Conservation (phyloP, 2,888 invertebrate species). For the Tridacna gigas region DNA sequence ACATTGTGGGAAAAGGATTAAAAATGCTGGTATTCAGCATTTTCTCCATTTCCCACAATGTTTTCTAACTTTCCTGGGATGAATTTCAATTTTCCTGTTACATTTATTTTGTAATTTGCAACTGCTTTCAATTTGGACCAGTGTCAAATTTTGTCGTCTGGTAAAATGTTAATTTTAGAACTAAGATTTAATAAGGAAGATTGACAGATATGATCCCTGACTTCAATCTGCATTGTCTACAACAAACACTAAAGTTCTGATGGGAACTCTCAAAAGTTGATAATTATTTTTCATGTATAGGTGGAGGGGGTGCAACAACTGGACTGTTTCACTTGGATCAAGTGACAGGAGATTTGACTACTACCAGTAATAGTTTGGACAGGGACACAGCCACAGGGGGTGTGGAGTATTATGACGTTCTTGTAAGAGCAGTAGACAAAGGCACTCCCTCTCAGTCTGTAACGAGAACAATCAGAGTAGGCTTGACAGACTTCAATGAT, state of each 20-base stretch:
- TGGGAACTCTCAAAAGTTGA: too few species aligned
- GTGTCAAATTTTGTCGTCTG: neutral
- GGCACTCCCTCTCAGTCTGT: conserved; percentile 24
- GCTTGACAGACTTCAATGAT: conserved; percentile 73
- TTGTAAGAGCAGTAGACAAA: conserved; percentile 53
- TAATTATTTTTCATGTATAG: neutral
- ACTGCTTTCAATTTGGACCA: neutral
- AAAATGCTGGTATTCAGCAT: neutral
- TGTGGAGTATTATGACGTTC: conserved; percentile 62
- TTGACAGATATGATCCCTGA: too few species aligned
- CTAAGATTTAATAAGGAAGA: too few species aligned
- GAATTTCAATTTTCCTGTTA: neutral
- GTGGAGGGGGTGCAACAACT: conserved; percentile 27
- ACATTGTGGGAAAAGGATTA: neutral
- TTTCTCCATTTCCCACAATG: neutral
- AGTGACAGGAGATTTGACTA: conserved; percentile 66
- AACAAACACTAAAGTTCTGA: too few species aligned
- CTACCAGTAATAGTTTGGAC: conserved; percentile 55
- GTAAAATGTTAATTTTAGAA: too few species aligned
- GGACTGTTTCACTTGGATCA: conserved; percentile 68
- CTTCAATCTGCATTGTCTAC: too few species aligned
- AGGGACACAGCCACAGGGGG: conserved; percentile 60
- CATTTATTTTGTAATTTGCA: neutral
- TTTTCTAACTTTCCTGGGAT: neutral
- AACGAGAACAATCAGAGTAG: conserved; percentile 64